Conservation (phyloP, 2,113 vertebrate species). For the Peromyscus maniculatus region DNA sequence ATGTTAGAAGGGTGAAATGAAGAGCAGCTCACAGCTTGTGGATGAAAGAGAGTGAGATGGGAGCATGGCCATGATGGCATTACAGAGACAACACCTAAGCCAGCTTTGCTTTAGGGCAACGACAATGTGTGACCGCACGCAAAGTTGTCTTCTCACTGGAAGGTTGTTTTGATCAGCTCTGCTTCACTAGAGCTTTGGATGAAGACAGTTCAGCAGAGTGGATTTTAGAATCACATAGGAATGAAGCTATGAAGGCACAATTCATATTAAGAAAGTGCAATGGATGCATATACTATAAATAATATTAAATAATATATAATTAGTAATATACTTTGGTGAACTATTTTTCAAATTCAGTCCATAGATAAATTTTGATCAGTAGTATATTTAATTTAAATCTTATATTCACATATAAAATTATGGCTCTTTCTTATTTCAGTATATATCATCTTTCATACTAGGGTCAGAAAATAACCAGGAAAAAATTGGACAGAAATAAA, state of each 20-base stretch:
- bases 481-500: neutral
- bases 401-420: neutral
- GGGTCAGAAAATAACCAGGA: neutral
- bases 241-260: neutral
- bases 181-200: neutral
- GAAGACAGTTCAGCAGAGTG: neutral
- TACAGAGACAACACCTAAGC: fast-evolving
- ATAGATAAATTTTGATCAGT: constrained; percentile 23
- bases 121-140: fast-evolving
- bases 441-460: neutral
- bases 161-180: neutral
- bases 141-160: neutral
- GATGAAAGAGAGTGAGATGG: neutral
- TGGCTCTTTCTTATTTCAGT: neutral
- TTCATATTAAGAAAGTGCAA: neutral
- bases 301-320: neutral
- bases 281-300: neutral
- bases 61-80: fast-evolving
- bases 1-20: neutral
- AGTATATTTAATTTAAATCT: neutral
- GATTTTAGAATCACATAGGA: neutral
- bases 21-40: neutral
- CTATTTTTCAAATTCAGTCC: neutral
- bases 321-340: neutral
- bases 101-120: neutral